A percentile compares a stretch with the other conserved stretches of the same genome.
These are phyloP conservation scores for Listronotus bonariensis DNA, from an alignment of 1,140 invertebrate genomes.

Conservation along the genomic window DNA sequence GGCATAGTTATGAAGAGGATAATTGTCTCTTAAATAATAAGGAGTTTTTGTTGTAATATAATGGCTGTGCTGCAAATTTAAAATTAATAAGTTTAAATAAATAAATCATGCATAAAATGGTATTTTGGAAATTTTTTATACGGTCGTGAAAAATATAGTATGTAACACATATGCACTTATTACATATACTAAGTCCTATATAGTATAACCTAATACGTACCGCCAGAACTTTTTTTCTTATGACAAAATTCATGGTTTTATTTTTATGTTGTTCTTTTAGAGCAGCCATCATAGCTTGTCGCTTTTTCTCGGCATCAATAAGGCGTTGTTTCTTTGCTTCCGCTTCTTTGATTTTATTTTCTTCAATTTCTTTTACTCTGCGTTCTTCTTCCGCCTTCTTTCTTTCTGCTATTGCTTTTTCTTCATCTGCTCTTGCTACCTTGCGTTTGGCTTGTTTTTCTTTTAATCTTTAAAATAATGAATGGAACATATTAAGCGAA, in stretches of 20 bases:
- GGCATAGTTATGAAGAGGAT: too few relatives aligned
- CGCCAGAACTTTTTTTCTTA: slow-evolving; percentile 63
- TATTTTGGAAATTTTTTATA: too few relatives aligned
- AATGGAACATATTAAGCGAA: too few relatives aligned
- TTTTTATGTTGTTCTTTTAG: slow-evolving; percentile 35
- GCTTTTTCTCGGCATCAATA: slow-evolving; percentile 93
- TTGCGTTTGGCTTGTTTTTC: slow-evolving; percentile 94
- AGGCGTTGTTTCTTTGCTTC: slow-evolving; percentile 92
- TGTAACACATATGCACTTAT: too few relatives aligned
- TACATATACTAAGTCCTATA: too few relatives aligned
- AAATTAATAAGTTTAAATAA: too few relatives aligned
- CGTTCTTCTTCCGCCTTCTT: slow-evolving; percentile 94
- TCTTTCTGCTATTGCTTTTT: slow-evolving; percentile 89
- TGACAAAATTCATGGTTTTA: slow-evolving; percentile 81
- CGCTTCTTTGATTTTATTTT: slow-evolving; percentile 91
- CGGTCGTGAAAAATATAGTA: too few relatives aligned
- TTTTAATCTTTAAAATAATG: slow-evolving; percentile 69
- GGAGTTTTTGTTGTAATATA: too few relatives aligned
- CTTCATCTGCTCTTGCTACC: slow-evolving; percentile 89
- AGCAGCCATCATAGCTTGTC: slow-evolving; percentile 82
- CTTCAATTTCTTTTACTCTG: slow-evolving; percentile 84
- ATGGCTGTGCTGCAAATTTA: too few relatives aligned
- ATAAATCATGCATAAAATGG: too few relatives aligned
- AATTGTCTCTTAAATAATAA: too few relatives aligned
- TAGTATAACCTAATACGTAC: too few relatives aligned